A percentile compares a stretch with the other conserved stretches of the same genome.
These are phyloP conservation scores for Arion vulgaris DNA, from an alignment of 1,140 invertebrate genomes.

Conservation along the genomic window DNA sequence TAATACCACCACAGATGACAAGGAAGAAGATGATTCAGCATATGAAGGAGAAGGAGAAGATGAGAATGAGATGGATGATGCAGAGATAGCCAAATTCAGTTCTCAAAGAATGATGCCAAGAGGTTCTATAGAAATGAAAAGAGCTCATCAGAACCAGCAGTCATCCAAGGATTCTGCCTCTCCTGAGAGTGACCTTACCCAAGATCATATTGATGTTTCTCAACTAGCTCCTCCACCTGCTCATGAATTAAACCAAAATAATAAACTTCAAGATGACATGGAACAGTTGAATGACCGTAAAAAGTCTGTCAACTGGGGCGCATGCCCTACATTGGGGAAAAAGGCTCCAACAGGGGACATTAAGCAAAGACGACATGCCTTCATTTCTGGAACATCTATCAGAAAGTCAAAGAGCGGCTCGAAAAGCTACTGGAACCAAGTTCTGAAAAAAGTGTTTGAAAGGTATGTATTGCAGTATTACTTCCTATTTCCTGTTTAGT, in stretches of 20 bases:
- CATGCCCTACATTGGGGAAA: neutral
- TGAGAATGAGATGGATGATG: conserved; percentile 13
- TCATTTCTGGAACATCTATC: conserved; percentile 5
- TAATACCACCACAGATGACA: neutral
- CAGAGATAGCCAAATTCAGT: neutral
- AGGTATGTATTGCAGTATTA: conserved; percentile 52
- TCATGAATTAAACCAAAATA: neutral
- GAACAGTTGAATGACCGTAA: neutral
- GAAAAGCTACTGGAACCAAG: conserved; percentile 58
- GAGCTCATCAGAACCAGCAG: neutral
- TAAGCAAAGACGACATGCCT: conserved; percentile 13
- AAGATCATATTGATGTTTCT: neutral
- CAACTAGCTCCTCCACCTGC: neutral
- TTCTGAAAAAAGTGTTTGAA: conserved; percentile 59
- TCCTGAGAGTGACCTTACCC: neutral
- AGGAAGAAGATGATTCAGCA: conserved; percentile 4
- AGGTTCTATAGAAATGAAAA: conserved; percentile 26
- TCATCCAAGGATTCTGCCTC: neutral
- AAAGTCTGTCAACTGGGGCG: conserved; percentile 36
- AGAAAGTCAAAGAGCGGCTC: conserved; percentile 38
- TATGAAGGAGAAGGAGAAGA: conserved; percentile 29
- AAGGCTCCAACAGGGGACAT: neutral
- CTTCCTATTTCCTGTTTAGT: too few species aligned
- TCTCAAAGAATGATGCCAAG: neutral
- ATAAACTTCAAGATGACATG: neutral